A percentile compares a stretch with the other conserved stretches of the same genome.
Conservation (phyloP, 2,888 invertebrate genomes). For the Amblyjoppa fuscipennis region DNA sequence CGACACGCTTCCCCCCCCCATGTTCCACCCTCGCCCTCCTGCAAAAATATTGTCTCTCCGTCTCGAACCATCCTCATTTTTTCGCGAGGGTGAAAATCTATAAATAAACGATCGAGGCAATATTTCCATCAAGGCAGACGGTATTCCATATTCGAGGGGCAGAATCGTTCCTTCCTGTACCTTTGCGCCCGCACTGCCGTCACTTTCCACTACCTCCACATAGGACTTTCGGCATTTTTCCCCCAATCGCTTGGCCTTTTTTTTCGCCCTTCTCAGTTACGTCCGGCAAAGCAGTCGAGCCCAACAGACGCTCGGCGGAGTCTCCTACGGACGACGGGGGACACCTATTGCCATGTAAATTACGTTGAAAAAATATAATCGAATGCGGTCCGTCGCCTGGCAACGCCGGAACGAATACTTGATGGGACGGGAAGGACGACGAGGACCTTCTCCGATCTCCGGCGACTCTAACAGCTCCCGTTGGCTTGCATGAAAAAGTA, state of each 20-base stretch:
- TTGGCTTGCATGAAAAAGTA: slow-evolving; percentile 6
- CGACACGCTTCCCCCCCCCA: not conserved
- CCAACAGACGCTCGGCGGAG: slow-evolving; percentile 16
- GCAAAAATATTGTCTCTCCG: not conserved
- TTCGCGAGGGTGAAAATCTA: slow-evolving; percentile 34
- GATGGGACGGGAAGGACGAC: not conserved
- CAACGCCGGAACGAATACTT: slow-evolving; percentile 12
- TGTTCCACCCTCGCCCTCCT: not conserved
- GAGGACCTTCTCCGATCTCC: not conserved
- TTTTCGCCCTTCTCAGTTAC: slow-evolving; percentile 11
- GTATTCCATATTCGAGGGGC: slow-evolving; percentile 25
- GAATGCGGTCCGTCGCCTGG: slow-evolving; percentile 19
- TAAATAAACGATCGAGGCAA: slow-evolving; percentile 50
- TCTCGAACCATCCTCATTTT: not conserved
- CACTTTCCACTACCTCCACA: slow-evolving; percentile 25
- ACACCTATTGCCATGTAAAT: slow-evolving; percentile 46
- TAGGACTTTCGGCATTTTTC: slow-evolving; percentile 44
- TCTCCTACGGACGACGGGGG: slow-evolving; percentile 1
- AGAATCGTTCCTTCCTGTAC: not conserved
- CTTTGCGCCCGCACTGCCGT: slow-evolving; percentile 8
- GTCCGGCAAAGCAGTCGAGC: not conserved
- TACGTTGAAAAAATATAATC: slow-evolving; percentile 51
- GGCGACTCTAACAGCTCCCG: not conserved
- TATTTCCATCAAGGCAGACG: slow-evolving; percentile 9
- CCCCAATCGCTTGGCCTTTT: slow-evolving; percentile 29